Base-by-base conservation (phyloP, 2,797 vertebrate genomes). In the Anolis apletophallus region DNA sequence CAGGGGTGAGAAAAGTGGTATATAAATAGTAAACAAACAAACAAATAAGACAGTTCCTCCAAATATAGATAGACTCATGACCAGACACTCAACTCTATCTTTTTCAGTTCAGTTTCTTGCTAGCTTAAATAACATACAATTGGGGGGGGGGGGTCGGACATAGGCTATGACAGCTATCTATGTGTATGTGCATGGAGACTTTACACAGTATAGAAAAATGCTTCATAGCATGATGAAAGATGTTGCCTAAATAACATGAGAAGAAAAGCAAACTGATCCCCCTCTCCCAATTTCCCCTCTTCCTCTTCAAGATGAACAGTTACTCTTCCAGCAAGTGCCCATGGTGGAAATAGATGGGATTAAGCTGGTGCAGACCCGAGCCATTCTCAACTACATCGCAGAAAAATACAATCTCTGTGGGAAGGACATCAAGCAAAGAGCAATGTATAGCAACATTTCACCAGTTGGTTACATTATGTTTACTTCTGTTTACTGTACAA, bases 301-400 rank as follows among this genome's bases (percentile, higher is more conserved):
- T 86, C 85, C 5, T 40, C 93, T 87, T 85, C 26, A 81, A 99
- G 98, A 96, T 90, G 98, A 97, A 92, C 61, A 1, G 1, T 95
- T 99, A 88, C 91, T 98, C 94, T 99, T 97, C 85, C 95, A 98
- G 80, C 98, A 98, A 87, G 95, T 98, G 34, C 98, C 98, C 12
- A 72, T 98, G 97, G 98, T 99, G 59, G 97, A 99, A 93, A 98
- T 98, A 0, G 98, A 99, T 90, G 98, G 97, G 34, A 97, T 98
- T 97, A 97, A 96, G 87, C 94, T 99, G 36, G 91, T 98, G 68
- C 98, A 99, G 93, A 96, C 96, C 6, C 98, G 95, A 92, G 98
- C 98, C 1, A 99, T 99, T 68, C 59, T 98, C 85, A 94, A 93
- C 87, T 98, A 99, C 93, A 96, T 98, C 0, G 97, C 98, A 82